phyloP scores from a whole-genome alignment of 1,140 invertebrate genomes.

The Drosophila burlai region DNA sequence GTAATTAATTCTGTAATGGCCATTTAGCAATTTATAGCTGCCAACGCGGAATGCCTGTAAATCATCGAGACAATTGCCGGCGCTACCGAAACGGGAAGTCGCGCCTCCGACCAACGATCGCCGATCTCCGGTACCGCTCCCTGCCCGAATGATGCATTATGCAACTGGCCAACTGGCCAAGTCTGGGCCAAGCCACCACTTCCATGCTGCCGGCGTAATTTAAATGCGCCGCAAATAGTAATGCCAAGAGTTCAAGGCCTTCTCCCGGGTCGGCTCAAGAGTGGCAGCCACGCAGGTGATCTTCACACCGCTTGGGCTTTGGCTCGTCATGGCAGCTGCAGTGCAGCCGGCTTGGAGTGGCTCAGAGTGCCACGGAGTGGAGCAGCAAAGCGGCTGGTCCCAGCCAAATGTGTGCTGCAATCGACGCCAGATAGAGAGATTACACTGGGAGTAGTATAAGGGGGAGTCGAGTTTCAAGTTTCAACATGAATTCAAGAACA shows the following conservation, averaged over 20 bases:
- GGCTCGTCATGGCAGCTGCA: slow-evolving; percentile 57
- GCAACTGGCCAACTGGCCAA: slow-evolving; percentile 35
- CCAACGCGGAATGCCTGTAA: slow-evolving; percentile 56
- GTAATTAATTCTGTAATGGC: slow-evolving; percentile 60
- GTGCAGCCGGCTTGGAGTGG: slow-evolving; percentile 37
- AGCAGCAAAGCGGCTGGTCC: slow-evolving; percentile 29
- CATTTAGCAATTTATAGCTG: slow-evolving; percentile 56
- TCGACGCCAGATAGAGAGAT: slow-evolving; percentile 24
- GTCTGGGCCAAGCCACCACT: slow-evolving; percentile 31
- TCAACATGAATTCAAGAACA: background rate
- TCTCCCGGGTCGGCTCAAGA: slow-evolving; percentile 24
- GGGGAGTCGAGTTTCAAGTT: background rate
- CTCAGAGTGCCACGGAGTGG: slow-evolving; percentile 41
- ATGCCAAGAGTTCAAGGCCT: slow-evolving; percentile 76
- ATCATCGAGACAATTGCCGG: slow-evolving; percentile 72
- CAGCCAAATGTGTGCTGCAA: slow-evolving; percentile 49
- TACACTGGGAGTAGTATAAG: slow-evolving; percentile 7
- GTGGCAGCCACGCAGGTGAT: slow-evolving; percentile 41
- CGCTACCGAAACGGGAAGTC: slow-evolving; percentile 69
- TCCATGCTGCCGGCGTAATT: slow-evolving; percentile 50
- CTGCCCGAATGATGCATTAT: slow-evolving; percentile 49
- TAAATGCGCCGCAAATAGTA: slow-evolving; percentile 61
- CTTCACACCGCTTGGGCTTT: slow-evolving; percentile 16
- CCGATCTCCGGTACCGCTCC: slow-evolving; percentile 9
- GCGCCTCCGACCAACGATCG: slow-evolving; percentile 31